Base-by-base conservation (phyloP, 2,797 vertebrate species). In the Lemur catta region DNA sequence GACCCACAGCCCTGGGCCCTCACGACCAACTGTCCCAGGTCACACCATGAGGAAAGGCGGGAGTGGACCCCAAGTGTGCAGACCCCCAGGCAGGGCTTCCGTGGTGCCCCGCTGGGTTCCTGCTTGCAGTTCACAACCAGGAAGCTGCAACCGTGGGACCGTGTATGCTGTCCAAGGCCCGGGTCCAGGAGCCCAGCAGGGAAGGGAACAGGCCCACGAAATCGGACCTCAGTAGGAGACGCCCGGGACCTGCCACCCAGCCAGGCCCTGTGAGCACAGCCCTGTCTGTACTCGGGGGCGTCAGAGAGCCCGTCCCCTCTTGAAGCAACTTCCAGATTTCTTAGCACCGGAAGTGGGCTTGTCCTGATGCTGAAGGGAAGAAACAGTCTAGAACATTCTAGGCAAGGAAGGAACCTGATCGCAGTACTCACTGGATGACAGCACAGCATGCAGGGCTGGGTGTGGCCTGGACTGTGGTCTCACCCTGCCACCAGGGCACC, bases 281-380 rank as follows among this genome's bases (percentile, higher is more conserved):
- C 26, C 24, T 7, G 0, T 4, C 20, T 24, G 4, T 6, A 28
- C 9, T 13, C 0, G 0, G 0, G 11, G 14, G 14, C 11, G 8
- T 30, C 65, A 7, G 28, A 33, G 6, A 7, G 6, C 28, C 57
- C 1, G 0, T 67, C 26, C 30, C 6, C 35, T 7, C 52, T 6
- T 0, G 6, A 3, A 2, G 52, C 30, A 7, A 24, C 20, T 18
- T 41, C 55, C 1, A 6, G 15, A 8, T 4, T 20, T 48, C 52
- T 17, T 3, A 26, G 84, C 6, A 6, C n/a, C 28, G 7, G 41
- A 26, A 38, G n/a, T 20, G 6, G 43, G 18, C 28, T 24, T 20
- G 7, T 1, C 11, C 14, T 7, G 46, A 30, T 0, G 0, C 26
- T 2, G 0, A 48, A 22, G 11, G 7, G 38, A 26, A 26, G 26